Base-by-base conservation (phyloP, 2,797 vertebrate genomes). In the Pithecia hirsuta region DNA sequence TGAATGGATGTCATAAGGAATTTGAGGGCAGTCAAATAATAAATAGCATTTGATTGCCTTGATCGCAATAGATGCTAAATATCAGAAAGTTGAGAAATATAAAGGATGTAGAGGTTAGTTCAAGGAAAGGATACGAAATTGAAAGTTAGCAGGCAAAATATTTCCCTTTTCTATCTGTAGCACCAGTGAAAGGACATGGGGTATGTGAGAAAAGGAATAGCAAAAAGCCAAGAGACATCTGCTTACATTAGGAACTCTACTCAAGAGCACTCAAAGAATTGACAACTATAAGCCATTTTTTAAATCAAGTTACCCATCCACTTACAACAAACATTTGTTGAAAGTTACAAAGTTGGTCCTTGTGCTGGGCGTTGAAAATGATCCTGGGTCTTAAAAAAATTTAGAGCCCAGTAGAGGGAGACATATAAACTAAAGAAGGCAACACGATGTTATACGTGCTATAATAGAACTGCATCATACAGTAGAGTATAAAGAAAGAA, bases 331-430 rank as follows among this genome's bases (percentile, higher is more conserved):
- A 88, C 12, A 59, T 87, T 89, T 48, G 44, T 33, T 30, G 13
- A 89, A 97, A 93, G 61, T 59, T 84, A 70, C 26, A 94, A 93
- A 91, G 13, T 4, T 57, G 2, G 1, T 67, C 61, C 36, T n/a
- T 36, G 5, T 81, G 3, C 14, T 81, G 17, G 11, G 39, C 2
- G 19, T 64, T 81, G 72, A 41, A 94, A 94, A 96, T 70, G 36
- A 91, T 82, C 39, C 50, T 50, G 88, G 7, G 30, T 48, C 55
- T 95, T 52, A 83, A 92, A 92, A 59, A 81, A 61, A 79, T 76
- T 55, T 74, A 55, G 33, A 74, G 26, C 85, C 57, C 46, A 81
- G 72, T 2, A 93, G 44, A 5, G 80, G 52, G 33, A 95, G 50
- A 82, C 12, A 55, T 80, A 13, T 24, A 89, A 96, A 88, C 30